Evolutionary conservation across 1,140 invertebrate species (phyloP).

Genomic region (Drosophila teissieri): DNA sequence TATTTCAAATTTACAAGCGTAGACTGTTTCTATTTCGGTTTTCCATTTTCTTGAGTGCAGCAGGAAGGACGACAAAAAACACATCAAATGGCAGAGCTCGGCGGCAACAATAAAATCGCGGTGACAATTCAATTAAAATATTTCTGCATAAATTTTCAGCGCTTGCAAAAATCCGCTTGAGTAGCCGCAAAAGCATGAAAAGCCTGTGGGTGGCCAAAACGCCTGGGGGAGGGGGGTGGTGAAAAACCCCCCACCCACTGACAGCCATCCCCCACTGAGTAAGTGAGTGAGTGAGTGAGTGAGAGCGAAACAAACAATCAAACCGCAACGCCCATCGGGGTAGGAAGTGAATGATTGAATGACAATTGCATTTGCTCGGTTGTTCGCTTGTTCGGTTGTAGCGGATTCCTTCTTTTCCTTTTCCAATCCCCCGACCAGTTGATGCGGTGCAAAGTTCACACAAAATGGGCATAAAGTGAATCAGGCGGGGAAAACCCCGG

Average conservation of each 20-base stretch:
- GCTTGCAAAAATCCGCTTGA: slow-evolving; percentile 68
- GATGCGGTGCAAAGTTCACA: slow-evolving; percentile 27
- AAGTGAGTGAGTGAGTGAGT: background rate
- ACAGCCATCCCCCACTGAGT: too few species aligned
- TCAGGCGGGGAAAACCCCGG: slow-evolving; percentile 3
- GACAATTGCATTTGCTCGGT: slow-evolving; percentile 51
- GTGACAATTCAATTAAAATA: slow-evolving; percentile 82
- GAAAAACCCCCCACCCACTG: too few species aligned
- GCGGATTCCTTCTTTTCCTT: slow-evolving; percentile 9
- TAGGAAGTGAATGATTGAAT: slow-evolving; percentile 59
- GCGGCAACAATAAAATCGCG: slow-evolving; percentile 64
- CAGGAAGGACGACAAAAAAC: slow-evolving; percentile 10
- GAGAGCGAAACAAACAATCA: slow-evolving; percentile 32
- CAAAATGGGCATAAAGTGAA: slow-evolving; percentile 5
- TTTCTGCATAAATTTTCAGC: slow-evolving; percentile 76
- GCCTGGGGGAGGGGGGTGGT: background rate
- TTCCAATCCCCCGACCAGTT: background rate
- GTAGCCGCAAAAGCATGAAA: slow-evolving; percentile 68
- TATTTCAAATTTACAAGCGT: background rate
- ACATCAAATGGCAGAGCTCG: slow-evolving; percentile 10
- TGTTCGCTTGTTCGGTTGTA: slow-evolving; percentile 17
- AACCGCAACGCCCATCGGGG: slow-evolving; percentile 36
- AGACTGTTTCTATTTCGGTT: too few species aligned
- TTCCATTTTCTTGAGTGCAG: background rate
- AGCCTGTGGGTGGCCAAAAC: slow-evolving; percentile 14